These are phyloP conservation scores for Stegophylla sp. DNA, from an alignment of 2,888 invertebrate species.

Conservation along the genomic window DNA sequence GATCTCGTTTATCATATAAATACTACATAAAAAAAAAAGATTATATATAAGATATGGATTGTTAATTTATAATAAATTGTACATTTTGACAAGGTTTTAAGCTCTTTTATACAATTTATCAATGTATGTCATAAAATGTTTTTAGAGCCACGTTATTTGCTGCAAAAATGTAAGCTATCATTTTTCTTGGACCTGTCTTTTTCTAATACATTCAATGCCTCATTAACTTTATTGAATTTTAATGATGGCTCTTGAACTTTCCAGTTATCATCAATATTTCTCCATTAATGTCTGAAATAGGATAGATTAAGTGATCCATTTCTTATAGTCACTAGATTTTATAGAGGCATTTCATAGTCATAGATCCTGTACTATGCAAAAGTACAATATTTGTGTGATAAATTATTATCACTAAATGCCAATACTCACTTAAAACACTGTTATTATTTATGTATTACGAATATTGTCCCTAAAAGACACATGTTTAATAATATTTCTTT, in stretches of 20 bases:
- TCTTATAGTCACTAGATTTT: neutral
- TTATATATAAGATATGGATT: neutral
- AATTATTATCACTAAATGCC: too few species aligned
- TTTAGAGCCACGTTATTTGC: slow-evolving; percentile 13
- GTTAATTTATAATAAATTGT: slow-evolving; percentile 21
- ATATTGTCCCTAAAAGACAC: too few species aligned
- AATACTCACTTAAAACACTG: too few species aligned
- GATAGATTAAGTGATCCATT: slow-evolving; percentile 2
- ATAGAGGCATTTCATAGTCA: neutral
- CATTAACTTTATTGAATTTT: slow-evolving; percentile 22
- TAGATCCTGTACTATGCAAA: neutral
- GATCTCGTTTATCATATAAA: slow-evolving; percentile 7
- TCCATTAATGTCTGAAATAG: neutral
- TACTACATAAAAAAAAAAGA: neutral
- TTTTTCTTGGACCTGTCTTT: slow-evolving; percentile 18
- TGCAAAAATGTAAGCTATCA: slow-evolving; percentile 8
- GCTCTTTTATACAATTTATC: slow-evolving; percentile 16
- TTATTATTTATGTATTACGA: too few species aligned
- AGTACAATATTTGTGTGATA: too few species aligned
- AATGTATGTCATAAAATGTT: slow-evolving; percentile 14
- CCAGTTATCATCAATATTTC: neutral
- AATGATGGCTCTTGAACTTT: slow-evolving; percentile 5
- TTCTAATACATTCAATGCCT: slow-evolving; percentile 20
- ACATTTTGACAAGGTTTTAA: slow-evolving; percentile 6
- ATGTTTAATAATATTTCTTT: too few species aligned